Evolutionary conservation across 2,888 invertebrate genomes (phyloP), one percentile per base, ranked within the genome.

Genomic region (Pollenia griseotomentosa): DNA sequence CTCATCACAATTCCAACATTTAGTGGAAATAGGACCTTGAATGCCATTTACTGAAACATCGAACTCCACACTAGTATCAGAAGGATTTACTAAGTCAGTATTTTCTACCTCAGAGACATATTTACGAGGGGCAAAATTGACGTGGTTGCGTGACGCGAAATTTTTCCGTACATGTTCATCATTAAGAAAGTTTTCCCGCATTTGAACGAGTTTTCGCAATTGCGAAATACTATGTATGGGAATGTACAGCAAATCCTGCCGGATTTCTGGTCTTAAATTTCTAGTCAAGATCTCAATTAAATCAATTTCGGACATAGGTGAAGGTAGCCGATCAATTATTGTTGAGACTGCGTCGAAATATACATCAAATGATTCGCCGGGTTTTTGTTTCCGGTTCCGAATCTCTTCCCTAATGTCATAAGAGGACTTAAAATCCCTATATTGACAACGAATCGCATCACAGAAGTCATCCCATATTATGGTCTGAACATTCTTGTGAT

Each of bases 251-350:
- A 83, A 42, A 10, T 83, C 82, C 16, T 83, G 83, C 0, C 75
- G 40, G 2, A 83, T 70, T 16, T 83, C 83, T 4, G 70, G 61
- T 46, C 70, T 23, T 2, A 83, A 55, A 59, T 75, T 83, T 70
- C 83, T 33, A 14, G 70, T 66, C 0, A 77, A 10, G 0, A 81
- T 81, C 55, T 81, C 73, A 33, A 81, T 55, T 12, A 73, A 55
- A 33, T 81, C 81, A 5, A 5, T 14, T 12, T 77, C 83, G 0
- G 44, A 23, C 11, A 83, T 40, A 9, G 70, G 77, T 19, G 7
- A 6, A 2, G 70, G 61, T 3, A 77, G 23, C 4, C 53, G n/a
- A 53, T 83, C 83, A 40, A 66, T 19, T n/a, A 77, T 70, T 9
- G 51, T 9, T 11, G 53, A 42, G 0, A 83, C 44, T 7, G 83